phyloP scores from a whole-genome alignment of 2,113 vertebrate genomes.

The Vanacampus margaritifer region DNA sequence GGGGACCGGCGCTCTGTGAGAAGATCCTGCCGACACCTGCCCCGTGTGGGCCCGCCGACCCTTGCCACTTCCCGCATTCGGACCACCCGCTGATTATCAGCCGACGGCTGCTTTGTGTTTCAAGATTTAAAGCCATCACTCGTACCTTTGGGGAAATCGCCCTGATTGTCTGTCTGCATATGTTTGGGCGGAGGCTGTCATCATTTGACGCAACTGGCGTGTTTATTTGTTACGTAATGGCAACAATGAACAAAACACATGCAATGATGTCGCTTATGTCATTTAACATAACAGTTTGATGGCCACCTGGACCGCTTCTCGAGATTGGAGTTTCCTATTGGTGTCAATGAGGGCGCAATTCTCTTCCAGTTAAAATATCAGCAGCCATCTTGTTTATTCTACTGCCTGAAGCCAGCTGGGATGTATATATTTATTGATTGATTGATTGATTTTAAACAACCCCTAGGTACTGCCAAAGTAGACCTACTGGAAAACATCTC shows the following conservation, averaged over 20 bases:
- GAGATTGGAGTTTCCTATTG: neutral
- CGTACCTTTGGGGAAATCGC: conserved; percentile 36
- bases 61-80: conserved; percentile 26
- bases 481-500: too few species aligned
- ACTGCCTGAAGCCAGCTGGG: too few species aligned
- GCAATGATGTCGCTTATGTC: conserved; percentile 9
- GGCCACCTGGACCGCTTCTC: neutral
- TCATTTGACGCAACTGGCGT: neutral
- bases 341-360: neutral
- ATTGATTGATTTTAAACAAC: too few species aligned
- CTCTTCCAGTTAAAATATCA: neutral
- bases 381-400: neutral
- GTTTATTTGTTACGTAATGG: neutral
- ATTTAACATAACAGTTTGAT: neutral
- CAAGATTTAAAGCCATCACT: conserved; percentile 43
- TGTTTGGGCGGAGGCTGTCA: conserved; percentile 19
- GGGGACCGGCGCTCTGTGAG: conserved; percentile 55
- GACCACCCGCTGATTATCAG: conserved; percentile 47
- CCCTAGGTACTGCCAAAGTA: too few species aligned
- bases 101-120: conserved; percentile 34
- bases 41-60: conserved; percentile 33
- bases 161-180: conserved; percentile 22
- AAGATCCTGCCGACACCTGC: conserved; percentile 68
- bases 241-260: neutral
- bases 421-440: too few species aligned